Percentiles rank a stretch among this genome's conserved stretches.
These are phyloP conservation scores for Etheostoma spectabile DNA, from an alignment of 2,113 vertebrate genomes.

Conservation along the genomic window DNA sequence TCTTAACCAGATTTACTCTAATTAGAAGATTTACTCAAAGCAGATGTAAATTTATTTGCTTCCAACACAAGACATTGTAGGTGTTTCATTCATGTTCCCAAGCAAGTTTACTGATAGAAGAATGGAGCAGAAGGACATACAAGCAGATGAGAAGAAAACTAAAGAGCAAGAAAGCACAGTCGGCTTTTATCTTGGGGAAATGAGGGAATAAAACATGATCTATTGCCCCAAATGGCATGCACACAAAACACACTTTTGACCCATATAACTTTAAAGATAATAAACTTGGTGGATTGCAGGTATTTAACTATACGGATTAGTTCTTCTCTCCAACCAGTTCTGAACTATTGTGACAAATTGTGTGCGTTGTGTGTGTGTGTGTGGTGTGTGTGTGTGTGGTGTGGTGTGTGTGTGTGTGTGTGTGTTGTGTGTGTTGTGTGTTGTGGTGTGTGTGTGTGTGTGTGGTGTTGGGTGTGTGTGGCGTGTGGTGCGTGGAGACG, in stretches of 20 bases:
- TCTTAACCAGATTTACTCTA: neutral
- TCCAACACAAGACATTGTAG: neutral
- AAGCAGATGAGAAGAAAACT: constrained; percentile 24
- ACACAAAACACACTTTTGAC: constrained; percentile 20
- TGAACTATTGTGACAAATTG: constrained; percentile 6
- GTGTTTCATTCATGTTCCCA: neutral
- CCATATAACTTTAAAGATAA: constrained; percentile 33
- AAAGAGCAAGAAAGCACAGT: constrained; percentile 25
- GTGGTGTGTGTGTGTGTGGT: constrained; percentile 9
- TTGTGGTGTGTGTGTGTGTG: too few relatives aligned
- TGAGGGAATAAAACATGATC: constrained; percentile 37
- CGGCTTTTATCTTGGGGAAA: constrained; percentile 39
- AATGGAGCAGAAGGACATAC: neutral
- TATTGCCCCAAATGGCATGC: constrained; percentile 31
- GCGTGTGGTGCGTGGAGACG: too few relatives aligned
- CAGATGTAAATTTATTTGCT: neutral
- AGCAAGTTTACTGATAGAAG: constrained; percentile 23
- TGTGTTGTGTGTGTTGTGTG: too few relatives aligned
- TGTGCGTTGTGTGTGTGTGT: neutral
- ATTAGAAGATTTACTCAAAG: neutral
- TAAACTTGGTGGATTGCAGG: constrained; percentile 13
- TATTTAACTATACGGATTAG: constrained; percentile 21
- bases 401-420: neutral
- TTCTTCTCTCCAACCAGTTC: constrained; percentile 5
- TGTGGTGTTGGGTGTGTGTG: too few relatives aligned